A percentile compares a stretch with the other conserved stretches of the same genome.
These are phyloP conservation scores for Podarcis raffonei DNA, from an alignment of 2,113 vertebrate genomes.

Conservation along the genomic window DNA sequence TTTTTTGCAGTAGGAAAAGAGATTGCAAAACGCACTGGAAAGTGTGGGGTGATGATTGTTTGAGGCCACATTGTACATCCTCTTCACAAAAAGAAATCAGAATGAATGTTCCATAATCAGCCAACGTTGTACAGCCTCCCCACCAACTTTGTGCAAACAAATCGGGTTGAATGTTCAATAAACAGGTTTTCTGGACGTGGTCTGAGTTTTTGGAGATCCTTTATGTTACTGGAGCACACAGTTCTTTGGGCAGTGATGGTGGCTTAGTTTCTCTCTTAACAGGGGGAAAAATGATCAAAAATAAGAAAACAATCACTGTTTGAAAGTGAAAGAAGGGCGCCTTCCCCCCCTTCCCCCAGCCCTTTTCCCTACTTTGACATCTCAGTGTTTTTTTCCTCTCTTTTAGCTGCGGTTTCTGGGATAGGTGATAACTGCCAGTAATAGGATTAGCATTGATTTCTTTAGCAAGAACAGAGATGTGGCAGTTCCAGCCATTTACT, in stretches of 20 bases:
- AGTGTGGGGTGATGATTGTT: no score
- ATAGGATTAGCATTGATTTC: slow-evolving; percentile 99
- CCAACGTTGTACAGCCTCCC: no score
- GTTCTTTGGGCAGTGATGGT: slow-evolving; percentile 36
- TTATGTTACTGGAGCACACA: slow-evolving; percentile 83
- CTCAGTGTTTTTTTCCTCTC: slow-evolving; percentile 84
- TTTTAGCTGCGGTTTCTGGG: slow-evolving; percentile 97
- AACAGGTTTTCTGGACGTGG: no score
- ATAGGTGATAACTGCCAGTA: slow-evolving; percentile 99
- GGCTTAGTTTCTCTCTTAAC: slow-evolving; percentile 79
- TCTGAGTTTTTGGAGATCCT: slow-evolving; percentile 47
- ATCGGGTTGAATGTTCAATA: no score
- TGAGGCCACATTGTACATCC: no score
- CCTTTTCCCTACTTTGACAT: slow-evolving; percentile 93
- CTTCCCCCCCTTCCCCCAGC: slow-evolving; percentile 69
- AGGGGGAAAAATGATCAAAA: slow-evolving; percentile 93
- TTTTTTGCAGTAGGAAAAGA: no score
- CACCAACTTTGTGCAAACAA: no score
- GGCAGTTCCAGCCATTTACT: slow-evolving; percentile 99
- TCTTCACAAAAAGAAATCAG: no score
- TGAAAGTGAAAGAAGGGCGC: slow-evolving; percentile 98
- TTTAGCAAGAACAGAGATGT: slow-evolving; percentile 99
- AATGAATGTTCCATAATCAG: no score
- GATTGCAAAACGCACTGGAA: no score
- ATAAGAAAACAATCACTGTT: slow-evolving; percentile 86